Evolutionary conservation across 1,140 invertebrate species (phyloP).

Genomic region (Drosophila takahashii): DNA sequence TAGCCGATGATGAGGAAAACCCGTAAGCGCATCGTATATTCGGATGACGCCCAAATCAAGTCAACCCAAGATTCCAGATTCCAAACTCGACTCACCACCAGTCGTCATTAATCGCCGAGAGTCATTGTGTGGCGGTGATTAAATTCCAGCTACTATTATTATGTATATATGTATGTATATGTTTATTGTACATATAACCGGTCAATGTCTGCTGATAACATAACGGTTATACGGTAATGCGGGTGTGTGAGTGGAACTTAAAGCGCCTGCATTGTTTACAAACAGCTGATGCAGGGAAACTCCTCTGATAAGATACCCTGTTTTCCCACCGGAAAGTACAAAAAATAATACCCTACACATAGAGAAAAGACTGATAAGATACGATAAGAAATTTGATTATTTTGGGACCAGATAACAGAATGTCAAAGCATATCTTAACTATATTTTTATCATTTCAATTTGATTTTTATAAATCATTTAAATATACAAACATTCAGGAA

Average conservation of each 20-base stretch:
- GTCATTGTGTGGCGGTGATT: conserved; percentile 21
- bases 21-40: conserved; percentile 32
- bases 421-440: neutral
- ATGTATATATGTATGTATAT: neutral
- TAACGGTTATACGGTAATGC: conserved; percentile 12
- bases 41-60: conserved; percentile 42
- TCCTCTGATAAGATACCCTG: conserved; percentile 26
- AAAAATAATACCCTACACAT: neutral
- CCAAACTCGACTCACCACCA: neutral
- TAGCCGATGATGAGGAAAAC: conserved; percentile 35
- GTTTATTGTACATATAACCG: conserved; percentile 10
- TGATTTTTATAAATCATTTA: neutral
- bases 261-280: conserved; percentile 69
- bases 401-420: neutral
- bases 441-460: too few species aligned
- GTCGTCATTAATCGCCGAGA: conserved; percentile 9
- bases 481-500: neutral
- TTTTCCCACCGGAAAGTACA: conserved; percentile 6
- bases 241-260: conserved; percentile 13
- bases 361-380: neutral
- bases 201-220: conserved; percentile 53
- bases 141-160: conserved; percentile 13
- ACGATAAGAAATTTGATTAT: neutral
- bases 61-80: conserved; percentile 14
- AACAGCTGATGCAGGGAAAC: conserved; percentile 61